A percentile compares a stretch with the other conserved stretches of the same genome.
Conservation (phyloP, 2,888 invertebrate genomes). For the Congeria kusceri region DNA sequence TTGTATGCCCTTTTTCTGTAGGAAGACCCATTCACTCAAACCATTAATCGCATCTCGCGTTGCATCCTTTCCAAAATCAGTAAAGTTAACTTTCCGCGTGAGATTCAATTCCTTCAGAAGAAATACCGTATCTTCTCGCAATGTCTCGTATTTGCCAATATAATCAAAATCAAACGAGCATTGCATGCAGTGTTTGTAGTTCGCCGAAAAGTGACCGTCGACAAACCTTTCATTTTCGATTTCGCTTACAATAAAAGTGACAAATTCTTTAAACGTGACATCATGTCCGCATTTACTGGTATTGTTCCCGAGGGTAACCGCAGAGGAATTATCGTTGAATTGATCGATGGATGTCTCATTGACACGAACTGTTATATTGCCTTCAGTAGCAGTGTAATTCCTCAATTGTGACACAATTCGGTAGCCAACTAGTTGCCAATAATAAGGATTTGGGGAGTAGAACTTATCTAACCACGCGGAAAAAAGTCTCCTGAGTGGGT, state of each 20-base stretch:
- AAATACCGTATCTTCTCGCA: conserved; percentile 60
- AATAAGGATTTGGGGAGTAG: conserved; percentile 63
- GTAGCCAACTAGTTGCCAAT: conserved; percentile 53
- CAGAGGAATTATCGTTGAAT: not conserved
- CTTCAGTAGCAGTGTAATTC: conserved; percentile 24
- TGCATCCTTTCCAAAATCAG: conserved; percentile 28
- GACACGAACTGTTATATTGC: conserved; percentile 2
- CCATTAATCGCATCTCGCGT: conserved; percentile 29
- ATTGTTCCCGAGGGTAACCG: not conserved
- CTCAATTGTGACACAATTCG: conserved; percentile 38
- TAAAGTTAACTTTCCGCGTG: conserved; percentile 22
- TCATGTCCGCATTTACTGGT: conserved; percentile 60
- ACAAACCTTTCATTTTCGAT: conserved; percentile 30
- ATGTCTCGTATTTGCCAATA: conserved; percentile 68
- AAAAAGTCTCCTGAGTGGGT: conserved; percentile 65
- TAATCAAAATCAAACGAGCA: conserved; percentile 61
- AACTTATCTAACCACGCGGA: conserved; percentile 71
- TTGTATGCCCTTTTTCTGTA: conserved; percentile 23
- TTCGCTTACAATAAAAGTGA: conserved; percentile 52
- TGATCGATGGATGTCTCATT: not conserved
- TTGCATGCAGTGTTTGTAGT: conserved; percentile 66
- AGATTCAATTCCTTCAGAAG: conserved; percentile 49
- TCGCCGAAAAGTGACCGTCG: conserved; percentile 67
- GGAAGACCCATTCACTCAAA: conserved; percentile 33
- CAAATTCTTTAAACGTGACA: conserved; percentile 66